Percentiles rank a stretch among this genome's conserved stretches.
Conservation (phyloP, 2,113 vertebrate genomes). For the Oxygymnocypris stewartii region DNA sequence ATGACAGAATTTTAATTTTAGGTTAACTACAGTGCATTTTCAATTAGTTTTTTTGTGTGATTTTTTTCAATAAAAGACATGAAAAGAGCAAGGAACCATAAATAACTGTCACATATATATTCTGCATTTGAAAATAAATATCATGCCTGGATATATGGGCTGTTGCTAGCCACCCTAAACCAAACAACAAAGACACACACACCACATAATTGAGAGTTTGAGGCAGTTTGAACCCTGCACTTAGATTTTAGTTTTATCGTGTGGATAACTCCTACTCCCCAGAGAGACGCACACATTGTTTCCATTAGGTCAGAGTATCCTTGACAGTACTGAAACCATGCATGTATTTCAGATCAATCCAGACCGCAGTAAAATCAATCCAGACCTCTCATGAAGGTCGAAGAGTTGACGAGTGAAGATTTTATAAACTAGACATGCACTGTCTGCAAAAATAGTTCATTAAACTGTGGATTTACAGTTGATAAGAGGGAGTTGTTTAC, state of each 20-base stretch:
- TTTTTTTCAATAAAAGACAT: neutral
- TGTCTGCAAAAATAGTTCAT: too few species aligned
- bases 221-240: conserved; percentile 1
- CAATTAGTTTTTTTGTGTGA: too few species aligned
- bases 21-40: neutral
- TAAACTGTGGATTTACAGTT: neutral
- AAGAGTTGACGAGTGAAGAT: neutral
- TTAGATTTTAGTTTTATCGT: conserved; percentile 5
- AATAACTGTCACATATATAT: neutral
- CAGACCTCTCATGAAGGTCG: neutral
- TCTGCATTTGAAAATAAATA: neutral
- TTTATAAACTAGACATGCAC: neutral
- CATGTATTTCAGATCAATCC: neutral
- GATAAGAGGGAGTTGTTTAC: conserved; percentile 62
- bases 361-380: neutral
- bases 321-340: neutral
- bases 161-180: neutral
- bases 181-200: conserved; percentile 8
- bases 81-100: neutral
- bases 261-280: neutral
- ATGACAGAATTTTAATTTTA: neutral
- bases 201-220: conserved; percentile 18
- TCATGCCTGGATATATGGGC: neutral
- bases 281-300: conserved; percentile 2
- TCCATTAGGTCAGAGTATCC: neutral